These are phyloP conservation scores for Diadumene lineata DNA, from an alignment of 92 coral and sea anemone species.

Conservation along the genomic window DNA sequence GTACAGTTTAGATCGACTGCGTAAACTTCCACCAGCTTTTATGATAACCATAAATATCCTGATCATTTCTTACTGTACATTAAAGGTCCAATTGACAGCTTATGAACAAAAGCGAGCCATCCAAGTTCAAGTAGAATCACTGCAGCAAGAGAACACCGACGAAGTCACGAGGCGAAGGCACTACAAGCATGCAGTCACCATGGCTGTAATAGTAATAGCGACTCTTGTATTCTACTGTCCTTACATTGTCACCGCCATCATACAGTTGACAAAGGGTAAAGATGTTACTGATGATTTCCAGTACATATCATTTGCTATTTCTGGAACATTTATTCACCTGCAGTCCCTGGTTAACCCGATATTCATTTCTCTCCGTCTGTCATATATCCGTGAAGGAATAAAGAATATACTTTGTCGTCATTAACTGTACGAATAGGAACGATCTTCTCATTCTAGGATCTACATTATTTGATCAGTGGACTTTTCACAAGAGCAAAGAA, in stretches of 20 bases:
- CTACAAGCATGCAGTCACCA: background rate
- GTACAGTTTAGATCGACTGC: background rate
- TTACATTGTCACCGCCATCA: background rate
- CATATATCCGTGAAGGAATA: conserved; percentile 12
- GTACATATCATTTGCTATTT: background rate
- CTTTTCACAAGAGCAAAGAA: too few relatives aligned
- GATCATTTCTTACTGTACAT: background rate
- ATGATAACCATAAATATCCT: background rate
- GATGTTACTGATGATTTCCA: background rate
- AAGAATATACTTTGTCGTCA: background rate
- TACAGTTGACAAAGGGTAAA: background rate
- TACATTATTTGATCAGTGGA: too few relatives aligned
- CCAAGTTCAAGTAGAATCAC: background rate
- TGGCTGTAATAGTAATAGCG: background rate
- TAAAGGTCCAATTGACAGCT: conserved; percentile 3
- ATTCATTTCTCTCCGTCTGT: conserved; percentile 13
- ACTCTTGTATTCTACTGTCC: conserved; percentile 7
- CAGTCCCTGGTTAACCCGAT: conserved; percentile 20
- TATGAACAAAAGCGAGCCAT: conserved; percentile 12
- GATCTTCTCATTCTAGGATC: too few relatives aligned
- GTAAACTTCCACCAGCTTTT: background rate
- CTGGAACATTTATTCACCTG: background rate
- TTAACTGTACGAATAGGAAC: too few relatives aligned
- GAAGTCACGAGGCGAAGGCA: background rate
- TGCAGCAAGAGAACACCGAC: background rate